Evolutionary conservation across 2,113 vertebrate species (phyloP), one percentile per base, ranked within the genome.

Genomic region (Callospermophilus lateralis): DNA sequence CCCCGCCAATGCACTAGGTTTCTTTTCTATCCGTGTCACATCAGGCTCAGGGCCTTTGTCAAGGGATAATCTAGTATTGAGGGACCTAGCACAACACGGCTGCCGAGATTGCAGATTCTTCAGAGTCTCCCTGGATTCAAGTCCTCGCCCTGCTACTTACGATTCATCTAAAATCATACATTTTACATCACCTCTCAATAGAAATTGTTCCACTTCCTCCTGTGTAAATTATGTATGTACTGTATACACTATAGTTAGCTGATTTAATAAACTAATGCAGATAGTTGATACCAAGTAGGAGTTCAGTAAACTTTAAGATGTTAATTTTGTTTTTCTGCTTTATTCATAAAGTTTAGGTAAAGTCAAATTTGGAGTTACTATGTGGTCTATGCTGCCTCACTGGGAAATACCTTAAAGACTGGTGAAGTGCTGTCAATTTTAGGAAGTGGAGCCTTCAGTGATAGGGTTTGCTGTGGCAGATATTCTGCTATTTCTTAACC

Each of bases 91-190:
- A 26, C 4, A 26, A 19, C 5, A 0, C 22, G 30, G 7, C 3
- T 26, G 3, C 13, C 11, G 5, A 15, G 30, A 28, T 2, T 2
- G 26, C 9, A 16, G 34, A 3, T 26, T 28, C 51, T n/a, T 28
- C 22, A 6, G n/a, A 42, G 28, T 8, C 3, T 22, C 22, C 39
- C 39, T 61, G 26, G 17, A 20, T 77, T 53, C 65, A 53, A 28
- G 34, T 42, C 32, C 39, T 20, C 13, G 28, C 30, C n/a, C 20
- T 9, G 1, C 22, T 7, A 4, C 32, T 32, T n/a, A 55, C 2
- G 5, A 32, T 58, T 58, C 28, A 53, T 15, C 42, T n/a, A 19
- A 55, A 76, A 45, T 26, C 51, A 6, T 63, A 34, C 9, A 20
- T 12, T 30, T 83, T 32, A 3, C 6, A 3, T 58, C 26, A 11